phyloP scores from a whole-genome alignment of 2,113 vertebrate genomes.

The Meles meles region DNA sequence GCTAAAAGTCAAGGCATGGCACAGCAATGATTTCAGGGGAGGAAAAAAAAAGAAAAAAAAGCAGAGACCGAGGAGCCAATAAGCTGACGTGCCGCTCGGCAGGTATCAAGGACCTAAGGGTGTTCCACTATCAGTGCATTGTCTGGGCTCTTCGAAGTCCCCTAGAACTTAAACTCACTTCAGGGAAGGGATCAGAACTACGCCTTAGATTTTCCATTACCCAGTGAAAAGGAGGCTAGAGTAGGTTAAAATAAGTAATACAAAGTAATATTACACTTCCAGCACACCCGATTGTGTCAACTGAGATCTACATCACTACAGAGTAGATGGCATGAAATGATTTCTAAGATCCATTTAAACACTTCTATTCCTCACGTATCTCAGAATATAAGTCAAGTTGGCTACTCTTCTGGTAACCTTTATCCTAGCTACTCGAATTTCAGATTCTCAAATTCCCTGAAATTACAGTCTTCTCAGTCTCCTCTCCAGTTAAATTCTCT shows the following conservation, averaged over 20 bases:
- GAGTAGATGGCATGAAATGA: background rate
- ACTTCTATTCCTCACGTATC: background rate
- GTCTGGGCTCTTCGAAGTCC: background rate
- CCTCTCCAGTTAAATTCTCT: background rate
- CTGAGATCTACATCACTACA: background rate
- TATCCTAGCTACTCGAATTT: background rate
- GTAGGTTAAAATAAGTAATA: background rate
- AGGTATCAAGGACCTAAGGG: background rate
- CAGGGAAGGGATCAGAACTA: background rate
- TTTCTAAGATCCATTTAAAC: background rate
- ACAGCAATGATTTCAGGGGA: background rate
- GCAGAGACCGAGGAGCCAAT: background rate
- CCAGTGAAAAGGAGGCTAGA: background rate
- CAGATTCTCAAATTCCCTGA: slow-evolving; percentile 10
- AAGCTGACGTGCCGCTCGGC: background rate
- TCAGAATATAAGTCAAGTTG: background rate
- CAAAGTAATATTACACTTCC: background rate
- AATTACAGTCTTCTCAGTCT: background rate
- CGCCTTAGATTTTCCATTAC: background rate
- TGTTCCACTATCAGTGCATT: background rate
- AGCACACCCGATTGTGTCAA: background rate
- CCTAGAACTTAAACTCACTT: background rate
- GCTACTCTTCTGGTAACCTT: background rate
- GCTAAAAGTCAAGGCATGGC: background rate
- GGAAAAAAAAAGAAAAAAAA: background rate